Evolutionary conservation across 2,113 vertebrate genomes (phyloP).

Genomic region (Zapornia atra): DNA sequence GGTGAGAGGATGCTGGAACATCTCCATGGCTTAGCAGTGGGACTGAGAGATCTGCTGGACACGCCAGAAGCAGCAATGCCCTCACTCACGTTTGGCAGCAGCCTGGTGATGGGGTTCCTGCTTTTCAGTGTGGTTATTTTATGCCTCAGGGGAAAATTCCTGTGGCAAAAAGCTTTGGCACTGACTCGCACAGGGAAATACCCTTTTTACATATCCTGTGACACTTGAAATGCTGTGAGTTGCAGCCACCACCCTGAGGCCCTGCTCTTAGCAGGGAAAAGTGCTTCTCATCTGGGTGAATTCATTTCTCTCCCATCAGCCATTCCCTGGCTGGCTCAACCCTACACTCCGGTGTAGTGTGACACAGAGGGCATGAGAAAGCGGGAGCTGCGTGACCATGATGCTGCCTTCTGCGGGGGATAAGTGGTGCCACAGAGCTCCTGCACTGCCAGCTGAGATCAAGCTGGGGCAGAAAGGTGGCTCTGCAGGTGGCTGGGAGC

Average conservation of each 20-base stretch:
- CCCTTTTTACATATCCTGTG: background rate
- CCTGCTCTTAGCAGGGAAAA: background rate
- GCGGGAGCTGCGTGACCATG: no score
- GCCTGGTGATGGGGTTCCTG: background rate
- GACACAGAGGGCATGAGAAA: background rate
- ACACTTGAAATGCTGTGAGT: background rate
- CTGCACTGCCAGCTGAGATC: background rate
- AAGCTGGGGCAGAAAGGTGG: background rate
- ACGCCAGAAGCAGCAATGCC: background rate
- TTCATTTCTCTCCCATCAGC: background rate
- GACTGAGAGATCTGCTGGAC: background rate
- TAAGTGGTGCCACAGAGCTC: accelerated
- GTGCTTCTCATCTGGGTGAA: background rate
- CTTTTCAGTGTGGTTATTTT: background rate
- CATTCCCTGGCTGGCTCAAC: background rate
- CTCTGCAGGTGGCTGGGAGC: background rate
- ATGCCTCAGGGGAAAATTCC: background rate
- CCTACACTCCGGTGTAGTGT: background rate
- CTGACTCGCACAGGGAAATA: background rate
- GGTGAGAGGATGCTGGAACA: background rate
- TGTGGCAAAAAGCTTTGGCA: background rate
- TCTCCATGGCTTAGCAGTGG: background rate
- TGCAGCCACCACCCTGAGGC: background rate
- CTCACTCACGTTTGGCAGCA: background rate
- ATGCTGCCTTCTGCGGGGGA: background rate